Conservation (phyloP, 2,888 invertebrate species). For the Dryobota labecula region DNA sequence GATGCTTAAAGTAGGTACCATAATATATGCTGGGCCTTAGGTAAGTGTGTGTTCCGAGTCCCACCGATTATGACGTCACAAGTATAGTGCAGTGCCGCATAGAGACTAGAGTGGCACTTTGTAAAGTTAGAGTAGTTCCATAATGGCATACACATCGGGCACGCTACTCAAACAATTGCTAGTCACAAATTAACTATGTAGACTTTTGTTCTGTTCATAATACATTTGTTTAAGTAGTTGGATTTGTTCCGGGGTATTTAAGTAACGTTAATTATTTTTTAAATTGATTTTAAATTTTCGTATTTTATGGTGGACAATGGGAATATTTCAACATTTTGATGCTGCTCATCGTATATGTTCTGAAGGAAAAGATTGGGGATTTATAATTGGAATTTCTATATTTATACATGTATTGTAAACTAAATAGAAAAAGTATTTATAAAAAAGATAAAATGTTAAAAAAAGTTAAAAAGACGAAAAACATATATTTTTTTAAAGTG, state of each 20-base stretch:
- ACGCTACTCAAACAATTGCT: conserved; percentile 13
- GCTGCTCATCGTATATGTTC: not conserved
- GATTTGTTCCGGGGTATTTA: not conserved
- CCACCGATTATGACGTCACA: conserved; percentile 33
- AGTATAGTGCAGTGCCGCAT: conserved; percentile 18
- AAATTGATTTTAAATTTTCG: not conserved
- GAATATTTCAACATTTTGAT: not conserved
- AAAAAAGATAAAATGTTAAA: too few species aligned
- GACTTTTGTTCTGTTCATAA: conserved; percentile 10
- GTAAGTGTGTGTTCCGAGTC: not conserved
- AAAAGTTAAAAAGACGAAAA: too few species aligned
- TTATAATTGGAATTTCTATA: not conserved
- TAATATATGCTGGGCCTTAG: not conserved
- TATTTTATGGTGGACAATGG: not conserved
- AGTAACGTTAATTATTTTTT: not conserved
- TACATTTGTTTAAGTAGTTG: not conserved
- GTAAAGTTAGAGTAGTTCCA: conserved; percentile 26
- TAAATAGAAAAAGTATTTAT: too few species aligned
- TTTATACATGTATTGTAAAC: too few species aligned
- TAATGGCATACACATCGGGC: not conserved
- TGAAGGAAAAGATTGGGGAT: not conserved
- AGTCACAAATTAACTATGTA: not conserved
- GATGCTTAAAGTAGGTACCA: not conserved
- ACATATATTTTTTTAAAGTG: too few species aligned
- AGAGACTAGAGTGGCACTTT: conserved; percentile 38